Evolutionary conservation across 2,888 invertebrate genomes (phyloP), one percentile per base, ranked within the genome.

Genomic region (Brachyopa scutellaris): DNA sequence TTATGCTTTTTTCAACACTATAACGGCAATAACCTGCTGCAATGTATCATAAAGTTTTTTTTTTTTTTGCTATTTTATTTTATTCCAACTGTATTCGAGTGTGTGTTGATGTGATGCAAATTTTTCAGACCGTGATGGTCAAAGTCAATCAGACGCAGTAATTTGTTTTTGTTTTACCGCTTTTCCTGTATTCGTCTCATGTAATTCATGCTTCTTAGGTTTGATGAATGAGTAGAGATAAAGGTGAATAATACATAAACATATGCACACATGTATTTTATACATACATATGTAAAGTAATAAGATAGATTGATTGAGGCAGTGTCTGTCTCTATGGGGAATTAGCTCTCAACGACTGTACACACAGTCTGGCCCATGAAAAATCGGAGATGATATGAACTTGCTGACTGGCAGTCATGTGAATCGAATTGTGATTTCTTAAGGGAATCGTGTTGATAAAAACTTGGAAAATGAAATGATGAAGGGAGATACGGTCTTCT

Each of bases 41-140:
- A 67, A 53, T 42, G 19, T 67, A 21, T 53, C 15, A 5, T 36
- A 11, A 36, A n/a, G n/a, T 11, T n/a, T 11, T 11, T 36, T 36
- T 36, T 9, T 0, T n/a, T 11, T 11, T 36, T 36, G 8, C 5
- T 0, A 9, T 11, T 6, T 36, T 36, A 11, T n/a, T 0, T 36
- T 11, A 0, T 36, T n/a, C n/a, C 9, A 2, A 5, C 1, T 2
- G 11, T 13, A 13, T 45, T 3, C n/a, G 11, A 21, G 21, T 13
- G 38, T 26, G 29, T 17, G 11, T 19, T 40, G 15, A n/a, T n/a
- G 53, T 45, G 45, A 74, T 74, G 67, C 62, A 74, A 80, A 74
- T 57, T 80, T 47, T 80, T 80, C 33, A 80, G 79, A 80, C 74
- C 79, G 74, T 80, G 79, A 80, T 80, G 79, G 79, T 80, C 79